phyloP scores from a whole-genome alignment of 1,140 invertebrate species.

The Rhyacophila brunnea region DNA sequence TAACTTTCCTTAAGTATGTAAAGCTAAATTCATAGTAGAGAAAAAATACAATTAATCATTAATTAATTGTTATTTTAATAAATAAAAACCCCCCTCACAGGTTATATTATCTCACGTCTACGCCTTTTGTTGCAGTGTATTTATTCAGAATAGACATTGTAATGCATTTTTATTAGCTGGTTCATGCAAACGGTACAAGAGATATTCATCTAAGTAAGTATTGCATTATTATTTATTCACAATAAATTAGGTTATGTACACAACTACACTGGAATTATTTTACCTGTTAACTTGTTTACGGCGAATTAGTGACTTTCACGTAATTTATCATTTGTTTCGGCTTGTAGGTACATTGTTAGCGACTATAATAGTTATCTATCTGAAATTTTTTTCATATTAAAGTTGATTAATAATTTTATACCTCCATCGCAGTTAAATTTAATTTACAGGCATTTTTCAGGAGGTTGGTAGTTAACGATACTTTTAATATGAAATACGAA shows the following conservation, averaged over 20 bases:
- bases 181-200: too few species aligned
- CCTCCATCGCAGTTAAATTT: neutral
- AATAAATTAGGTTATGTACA: slow-evolving; percentile 29
- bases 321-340: slow-evolving; percentile 26
- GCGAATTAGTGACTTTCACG: slow-evolving; percentile 31
- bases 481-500: too few species aligned
- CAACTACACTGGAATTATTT: neutral
- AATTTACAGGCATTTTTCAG: neutral
- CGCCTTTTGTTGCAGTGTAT: neutral
- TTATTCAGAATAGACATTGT: neutral
- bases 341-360: slow-evolving; percentile 10
- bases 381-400: neutral
- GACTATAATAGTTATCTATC: neutral
- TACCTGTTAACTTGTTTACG: slow-evolving; percentile 15
- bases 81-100: too few species aligned
- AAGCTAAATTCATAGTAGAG: too few species aligned
- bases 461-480: too few species aligned
- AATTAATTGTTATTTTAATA: too few species aligned
- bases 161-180: too few species aligned
- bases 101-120: neutral
- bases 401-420: neutral
- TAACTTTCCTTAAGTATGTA: too few species aligned
- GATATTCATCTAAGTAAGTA: too few species aligned
- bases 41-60: too few species aligned
- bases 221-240: neutral